Percentiles rank a stretch among this genome's conserved stretches.
Evolutionary conservation across 1,140 invertebrate species (phyloP).

Genomic region (Acromyrmex charruanus): DNA sequence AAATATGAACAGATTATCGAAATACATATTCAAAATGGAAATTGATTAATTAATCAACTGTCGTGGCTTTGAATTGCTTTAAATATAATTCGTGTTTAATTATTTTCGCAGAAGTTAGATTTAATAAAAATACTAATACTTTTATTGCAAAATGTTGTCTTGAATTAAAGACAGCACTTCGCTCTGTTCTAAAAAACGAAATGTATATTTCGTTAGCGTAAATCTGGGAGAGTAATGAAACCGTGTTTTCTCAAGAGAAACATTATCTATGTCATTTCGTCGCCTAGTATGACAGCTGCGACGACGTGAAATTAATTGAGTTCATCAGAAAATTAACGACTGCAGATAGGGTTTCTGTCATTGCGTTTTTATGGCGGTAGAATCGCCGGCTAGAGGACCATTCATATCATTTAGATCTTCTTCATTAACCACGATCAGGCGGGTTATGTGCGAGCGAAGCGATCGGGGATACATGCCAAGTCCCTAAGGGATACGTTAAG

Average conservation of each 20-base stretch:
- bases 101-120: slow-evolving; percentile 1
- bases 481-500: slow-evolving; percentile 70
- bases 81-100: not conserved
- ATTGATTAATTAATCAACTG: not conserved
- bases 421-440: slow-evolving; percentile 68
- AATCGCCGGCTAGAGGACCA: slow-evolving; percentile 1
- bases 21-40: not conserved
- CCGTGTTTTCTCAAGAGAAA: not conserved
- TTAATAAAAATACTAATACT: slow-evolving; percentile 16
- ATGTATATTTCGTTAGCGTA: not conserved
- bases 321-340: slow-evolving; percentile 29
- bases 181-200: not conserved
- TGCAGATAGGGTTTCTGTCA: slow-evolving; percentile 59
- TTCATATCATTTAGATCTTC: slow-evolving; percentile 73
- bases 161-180: not conserved
- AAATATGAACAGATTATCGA: not conserved
- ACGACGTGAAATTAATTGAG: slow-evolving; percentile 50
- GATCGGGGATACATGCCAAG: slow-evolving; percentile 42
- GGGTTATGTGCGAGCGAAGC: slow-evolving; percentile 48
- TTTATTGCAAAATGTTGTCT: not conserved
- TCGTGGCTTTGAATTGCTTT: not conserved
- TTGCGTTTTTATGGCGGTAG: slow-evolving; percentile 63
- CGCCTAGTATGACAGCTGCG: slow-evolving; percentile 33
- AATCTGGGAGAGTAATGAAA: slow-evolving; percentile 9
- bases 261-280: slow-evolving; percentile 10